Evolutionary conservation across 2,113 vertebrate species (phyloP), one percentile per base, ranked within the genome.

Genomic region (Clarias macrocephalus): DNA sequence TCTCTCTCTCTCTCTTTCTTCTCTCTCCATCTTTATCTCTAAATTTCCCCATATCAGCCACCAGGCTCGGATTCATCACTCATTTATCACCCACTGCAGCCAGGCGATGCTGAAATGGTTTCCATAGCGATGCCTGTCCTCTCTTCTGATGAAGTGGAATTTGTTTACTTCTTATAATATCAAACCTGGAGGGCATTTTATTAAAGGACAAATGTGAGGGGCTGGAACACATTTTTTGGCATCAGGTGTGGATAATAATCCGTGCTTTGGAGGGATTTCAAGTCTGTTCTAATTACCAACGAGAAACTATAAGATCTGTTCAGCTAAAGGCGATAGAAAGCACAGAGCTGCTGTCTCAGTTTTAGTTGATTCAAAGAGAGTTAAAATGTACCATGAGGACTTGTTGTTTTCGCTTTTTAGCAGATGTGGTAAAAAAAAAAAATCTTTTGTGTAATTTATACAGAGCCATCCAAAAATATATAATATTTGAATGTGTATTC

Each of bases 131-230:
- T 89, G 42, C 63, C 79, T 68, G 65, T 88, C 59, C 56, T 87
- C 84, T 86, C 80, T 91, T 88, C 85, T 88, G 86, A 91, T 92
- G 88, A 90, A 90, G 85, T 84, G 33, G 85, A 91, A 91, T 92
- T 83, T 90, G 79, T 85, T 87, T 88, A 88, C 88, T 83, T 91
- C 89, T 87, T 87, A 85, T 89, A 82, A 86, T 82, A 82, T 81
- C 84, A 87, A 90, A 82, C 59, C 86, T 25, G 12, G 65, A 75
- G 82, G 76, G 48, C 30, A 79, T 57, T 86, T 37, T 28, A 88
- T 83, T 91, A 90, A 93, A 83, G 84, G 48, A 83, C 62, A 60
- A 83, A 86, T 89, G 63, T 62, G 72, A 63, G 37, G 84, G 75
- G 66, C 48, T 18, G 56, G 21, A 70, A 37, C 15, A 52, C 63